Evolutionary conservation across 2,113 vertebrate species (phyloP), one percentile per base, ranked within the genome.

Genomic region (Dendropsophus ebraccatus): DNA sequence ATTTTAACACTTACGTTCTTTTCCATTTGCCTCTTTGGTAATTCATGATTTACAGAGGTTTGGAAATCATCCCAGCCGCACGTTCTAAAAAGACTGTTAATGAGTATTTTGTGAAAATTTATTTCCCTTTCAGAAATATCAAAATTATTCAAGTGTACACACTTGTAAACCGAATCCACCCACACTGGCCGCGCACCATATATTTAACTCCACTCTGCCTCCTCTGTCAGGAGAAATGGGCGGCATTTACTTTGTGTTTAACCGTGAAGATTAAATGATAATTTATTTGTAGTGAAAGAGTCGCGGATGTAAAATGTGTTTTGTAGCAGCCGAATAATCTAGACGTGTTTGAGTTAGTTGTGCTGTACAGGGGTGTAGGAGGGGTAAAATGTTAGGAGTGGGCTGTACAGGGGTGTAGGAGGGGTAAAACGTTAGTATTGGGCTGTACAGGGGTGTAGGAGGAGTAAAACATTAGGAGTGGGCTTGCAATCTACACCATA

Each of bases 11-110:
- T 56, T 58, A 69, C 17, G 30, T 30, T 32, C 75, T 78, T 60
- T 60, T 41, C 25, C 19, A 35, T 60, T 58, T 60, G 32, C 52
- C 25, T 23, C 50, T 54, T 79, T 60, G 52, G 52, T 37, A n/a
- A 13, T 58, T 23, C 52, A 41, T 60, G 76, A 79, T 81, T 62
- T 81, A 81, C 79, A 81, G 79, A 47, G 79, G 79, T 81, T 81
- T 62, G 79, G 58, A 81, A 49, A 47, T 4, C 2, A 1, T 81
- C 79, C 79, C 79, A 81, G 79, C 17, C 79, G 12, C 58, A 41
- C 41, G 17, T 49, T 37, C 37, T 65, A 41, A 49, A 65, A 47
- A 65, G 35, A 11, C 79, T 65, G 77, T 45, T 80, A 80, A 80
- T 80, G 32, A 81, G 23, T 65, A 81, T 65, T 65, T 49, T 81